Conservation (phyloP, 2,888 invertebrate species). For the Caenorhabditis auriculariae region DNA sequence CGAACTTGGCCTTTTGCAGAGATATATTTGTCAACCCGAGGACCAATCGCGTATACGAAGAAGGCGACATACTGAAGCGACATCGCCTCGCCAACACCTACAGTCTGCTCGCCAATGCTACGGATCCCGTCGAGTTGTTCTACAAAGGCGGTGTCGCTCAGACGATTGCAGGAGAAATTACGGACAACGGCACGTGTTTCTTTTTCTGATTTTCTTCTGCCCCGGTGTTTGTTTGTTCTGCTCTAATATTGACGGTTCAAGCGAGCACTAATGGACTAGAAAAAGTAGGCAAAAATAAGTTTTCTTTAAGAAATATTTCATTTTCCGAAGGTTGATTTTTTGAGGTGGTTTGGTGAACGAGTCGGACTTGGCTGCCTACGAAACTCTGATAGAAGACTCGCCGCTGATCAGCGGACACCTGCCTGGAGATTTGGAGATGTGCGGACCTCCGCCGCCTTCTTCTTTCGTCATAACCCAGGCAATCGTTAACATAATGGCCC, state of each 20-base stretch:
- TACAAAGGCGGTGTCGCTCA: conserved; percentile 63
- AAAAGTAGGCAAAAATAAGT: too few relatives aligned
- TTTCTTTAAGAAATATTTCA: too few relatives aligned
- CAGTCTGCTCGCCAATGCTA: conserved; percentile 46
- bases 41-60: conserved; percentile 60
- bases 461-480: conserved; percentile 81
- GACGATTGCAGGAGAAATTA: conserved; percentile 61
- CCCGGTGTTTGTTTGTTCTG: too few relatives aligned
- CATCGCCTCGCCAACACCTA: conserved; percentile 27
- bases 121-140: conserved; percentile 61
- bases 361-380: conserved; percentile 51
- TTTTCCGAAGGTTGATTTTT: too few relatives aligned
- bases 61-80: conserved; percentile 62
- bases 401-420: conserved; percentile 37
- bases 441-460: conserved; percentile 82
- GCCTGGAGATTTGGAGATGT: conserved; percentile 72
- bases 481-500: conserved; percentile 78
- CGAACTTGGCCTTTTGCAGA: conserved; percentile 25
- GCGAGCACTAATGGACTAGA: too few relatives aligned
- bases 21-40: conserved; percentile 56
- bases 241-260: too few relatives aligned
- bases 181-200: conserved; percentile 32
- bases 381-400: conserved; percentile 52
- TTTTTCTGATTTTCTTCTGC: too few relatives aligned
- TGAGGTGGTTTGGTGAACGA: conserved; percentile 50